phyloP scores from a whole-genome alignment of 2,113 vertebrate genomes.

The Erythrolamprus reginae region DNA sequence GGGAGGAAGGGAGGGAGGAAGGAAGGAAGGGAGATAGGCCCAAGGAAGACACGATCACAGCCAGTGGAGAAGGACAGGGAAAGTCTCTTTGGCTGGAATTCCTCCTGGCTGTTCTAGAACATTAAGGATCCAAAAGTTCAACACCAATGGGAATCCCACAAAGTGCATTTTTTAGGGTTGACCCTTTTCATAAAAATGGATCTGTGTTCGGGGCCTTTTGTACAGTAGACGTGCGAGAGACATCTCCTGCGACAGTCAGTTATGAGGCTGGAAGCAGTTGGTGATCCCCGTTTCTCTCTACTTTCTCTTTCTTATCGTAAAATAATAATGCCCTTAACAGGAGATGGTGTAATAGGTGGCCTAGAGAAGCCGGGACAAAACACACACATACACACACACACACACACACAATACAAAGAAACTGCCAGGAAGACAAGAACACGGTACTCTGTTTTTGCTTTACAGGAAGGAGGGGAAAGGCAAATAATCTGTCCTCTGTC shows the following conservation, averaged over 20 bases:
- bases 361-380: not conserved
- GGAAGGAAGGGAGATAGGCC: not conserved
- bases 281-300: not conserved
- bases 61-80: not conserved
- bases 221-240: not conserved
- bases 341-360: not conserved
- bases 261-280: not conserved
- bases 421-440: not conserved
- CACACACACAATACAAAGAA: not conserved
- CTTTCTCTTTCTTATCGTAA: not conserved
- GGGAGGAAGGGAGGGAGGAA: not conserved
- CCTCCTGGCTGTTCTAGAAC: constrained; percentile 15
- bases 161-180: constrained; percentile 25
- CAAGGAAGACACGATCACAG: constrained; percentile 15
- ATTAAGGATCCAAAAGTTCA: not conserved
- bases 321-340: constrained; percentile 20
- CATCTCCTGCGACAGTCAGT: not conserved
- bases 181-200: constrained; percentile 14
- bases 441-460: rapidly evolving
- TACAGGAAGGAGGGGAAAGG: not conserved
- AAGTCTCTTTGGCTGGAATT: constrained; percentile 7
- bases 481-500: rapidly evolving
- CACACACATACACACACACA: not conserved
- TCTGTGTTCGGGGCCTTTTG: not conserved
- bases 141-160: not conserved